Conservation (phyloP, 2,888 invertebrate genomes). For the Thera obeliscata region DNA sequence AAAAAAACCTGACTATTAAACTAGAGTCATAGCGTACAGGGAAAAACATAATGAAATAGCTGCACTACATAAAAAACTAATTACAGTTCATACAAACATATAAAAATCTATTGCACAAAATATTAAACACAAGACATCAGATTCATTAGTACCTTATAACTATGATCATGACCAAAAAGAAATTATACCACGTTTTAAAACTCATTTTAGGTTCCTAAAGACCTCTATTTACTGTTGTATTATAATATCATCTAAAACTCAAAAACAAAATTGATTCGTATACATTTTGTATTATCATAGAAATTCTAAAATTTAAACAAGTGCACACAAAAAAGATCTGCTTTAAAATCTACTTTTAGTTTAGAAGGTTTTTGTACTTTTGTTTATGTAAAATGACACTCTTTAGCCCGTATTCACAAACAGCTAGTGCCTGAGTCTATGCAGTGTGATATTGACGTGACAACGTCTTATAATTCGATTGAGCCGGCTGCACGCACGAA, state of each 20-base stretch:
- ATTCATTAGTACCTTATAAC: constrained; percentile 25
- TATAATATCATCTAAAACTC: not conserved
- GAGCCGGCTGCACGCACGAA: too few species aligned
- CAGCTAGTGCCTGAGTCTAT: too few species aligned
- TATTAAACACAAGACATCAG: constrained; percentile 43
- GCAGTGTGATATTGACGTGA: too few species aligned
- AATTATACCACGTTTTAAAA: constrained; percentile 5
- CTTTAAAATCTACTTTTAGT: not conserved
- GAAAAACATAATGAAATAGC: not conserved
- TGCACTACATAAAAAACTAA: not conserved
- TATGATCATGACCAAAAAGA: constrained; percentile 28
- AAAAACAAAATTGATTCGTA: not conserved
- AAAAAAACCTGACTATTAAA: not conserved
- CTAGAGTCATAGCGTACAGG: not conserved
- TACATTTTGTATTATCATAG: not conserved
- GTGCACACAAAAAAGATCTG: not conserved
- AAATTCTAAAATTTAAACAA: not conserved
- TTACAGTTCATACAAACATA: too few species aligned
- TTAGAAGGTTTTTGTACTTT: not conserved
- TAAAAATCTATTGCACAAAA: constrained; percentile 51
- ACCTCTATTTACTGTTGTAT: not conserved
- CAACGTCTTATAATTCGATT: too few species aligned
- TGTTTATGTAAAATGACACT: not conserved
- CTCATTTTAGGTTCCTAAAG: not conserved
- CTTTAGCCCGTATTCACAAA: too few species aligned